Percentiles rank a stretch among this genome's conserved stretches.
Evolutionary conservation across 2,113 vertebrate genomes (phyloP).

Genomic region (Struthidea cinerea): DNA sequence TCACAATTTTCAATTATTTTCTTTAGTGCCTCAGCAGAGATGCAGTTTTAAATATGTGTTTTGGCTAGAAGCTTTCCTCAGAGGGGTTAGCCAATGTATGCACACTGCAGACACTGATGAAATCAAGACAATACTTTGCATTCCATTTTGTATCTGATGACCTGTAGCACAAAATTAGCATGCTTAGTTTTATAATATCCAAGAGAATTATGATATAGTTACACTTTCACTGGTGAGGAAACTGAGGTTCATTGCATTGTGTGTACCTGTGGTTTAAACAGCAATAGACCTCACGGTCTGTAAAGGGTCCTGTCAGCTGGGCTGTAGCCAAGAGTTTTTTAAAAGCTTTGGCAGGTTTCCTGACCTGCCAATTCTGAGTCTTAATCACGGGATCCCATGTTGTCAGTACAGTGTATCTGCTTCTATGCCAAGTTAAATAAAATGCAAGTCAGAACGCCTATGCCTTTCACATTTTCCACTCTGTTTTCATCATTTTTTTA

Average conservation of each 20-base stretch:
- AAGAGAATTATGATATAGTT: background rate
- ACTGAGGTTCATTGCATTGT: background rate
- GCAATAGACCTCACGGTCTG: background rate
- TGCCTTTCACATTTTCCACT: background rate
- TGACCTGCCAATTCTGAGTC: background rate
- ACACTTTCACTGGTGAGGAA: background rate
- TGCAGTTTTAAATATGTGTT: background rate
- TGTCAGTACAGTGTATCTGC: background rate
- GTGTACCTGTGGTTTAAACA: background rate
- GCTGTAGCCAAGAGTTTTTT: background rate
- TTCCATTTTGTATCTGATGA: background rate
- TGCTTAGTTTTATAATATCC: background rate
- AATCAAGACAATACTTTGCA: background rate
- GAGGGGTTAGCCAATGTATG: background rate
- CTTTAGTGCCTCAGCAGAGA: background rate
- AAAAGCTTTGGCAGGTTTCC: slow-evolving; percentile 2
- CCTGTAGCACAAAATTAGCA: background rate
- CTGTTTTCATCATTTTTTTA: background rate
- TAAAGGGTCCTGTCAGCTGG: background rate
- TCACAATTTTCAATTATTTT: background rate
- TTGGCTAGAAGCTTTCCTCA: background rate
- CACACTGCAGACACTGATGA: background rate
- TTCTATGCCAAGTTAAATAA: background rate
- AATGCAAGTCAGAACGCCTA: background rate
- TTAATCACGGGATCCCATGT: background rate